phyloP scores from a whole-genome alignment of 2,888 invertebrate genomes.

The Carpatolechia fugitivella region DNA sequence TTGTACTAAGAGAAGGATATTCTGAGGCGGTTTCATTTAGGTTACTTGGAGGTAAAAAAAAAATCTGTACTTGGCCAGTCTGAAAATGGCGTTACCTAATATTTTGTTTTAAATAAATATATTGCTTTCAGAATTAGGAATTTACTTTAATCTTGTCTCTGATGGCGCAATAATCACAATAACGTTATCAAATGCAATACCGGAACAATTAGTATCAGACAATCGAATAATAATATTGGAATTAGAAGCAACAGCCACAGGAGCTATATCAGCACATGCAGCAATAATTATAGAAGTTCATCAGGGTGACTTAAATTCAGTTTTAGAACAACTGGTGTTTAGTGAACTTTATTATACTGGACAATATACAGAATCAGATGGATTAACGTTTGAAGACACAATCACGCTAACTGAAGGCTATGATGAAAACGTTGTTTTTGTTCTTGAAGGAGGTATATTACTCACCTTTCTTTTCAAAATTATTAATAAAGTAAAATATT shows the following conservation, averaged over 20 bases:
- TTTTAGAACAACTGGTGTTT: conserved; percentile 24
- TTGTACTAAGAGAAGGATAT: conserved; percentile 29
- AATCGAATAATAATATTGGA: conserved; percentile 29
- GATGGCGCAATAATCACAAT: conserved; percentile 23
- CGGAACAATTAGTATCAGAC: conserved; percentile 25
- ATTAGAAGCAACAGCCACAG: conserved; percentile 27
- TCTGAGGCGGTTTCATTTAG: conserved; percentile 31
- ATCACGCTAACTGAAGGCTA: conserved; percentile 17
- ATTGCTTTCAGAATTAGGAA: too few relatives aligned
- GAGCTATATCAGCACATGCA: conserved; percentile 24
- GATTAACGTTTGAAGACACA: conserved; percentile 16
- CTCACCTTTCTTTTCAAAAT: too few relatives aligned
- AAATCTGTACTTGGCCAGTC: too few relatives aligned
- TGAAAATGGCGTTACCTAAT: too few relatives aligned
- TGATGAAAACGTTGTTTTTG: conserved; percentile 16
- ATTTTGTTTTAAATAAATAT: background rate
- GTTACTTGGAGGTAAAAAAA: conserved; percentile 35
- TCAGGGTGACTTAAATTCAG: conserved; percentile 6
- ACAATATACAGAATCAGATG: conserved; percentile 16
- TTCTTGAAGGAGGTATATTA: conserved; percentile 3
- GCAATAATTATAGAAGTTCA: conserved; percentile 28
- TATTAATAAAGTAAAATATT: too few relatives aligned
- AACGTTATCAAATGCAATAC: conserved; percentile 23
- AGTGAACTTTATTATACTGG: conserved; percentile 26
- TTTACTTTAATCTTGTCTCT: conserved; percentile 22